Conservation (phyloP, 2,888 invertebrate genomes). For the Bunonema sp. region DNA sequence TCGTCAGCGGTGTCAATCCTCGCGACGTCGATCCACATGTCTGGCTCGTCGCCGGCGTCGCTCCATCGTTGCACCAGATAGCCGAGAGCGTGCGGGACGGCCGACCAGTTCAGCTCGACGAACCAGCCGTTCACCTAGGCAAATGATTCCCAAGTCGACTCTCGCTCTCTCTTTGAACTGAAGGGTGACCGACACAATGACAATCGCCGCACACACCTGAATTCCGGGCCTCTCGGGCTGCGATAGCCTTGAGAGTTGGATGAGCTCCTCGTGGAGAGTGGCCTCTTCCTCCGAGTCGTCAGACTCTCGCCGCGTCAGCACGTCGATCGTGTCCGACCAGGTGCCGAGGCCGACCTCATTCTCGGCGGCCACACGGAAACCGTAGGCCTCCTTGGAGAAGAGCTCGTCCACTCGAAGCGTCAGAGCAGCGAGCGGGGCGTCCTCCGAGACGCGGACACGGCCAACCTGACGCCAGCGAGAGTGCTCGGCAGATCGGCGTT, state of each 20-base stretch:
- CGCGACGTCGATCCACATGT: constrained; percentile 34
- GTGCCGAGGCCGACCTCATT: constrained; percentile 55
- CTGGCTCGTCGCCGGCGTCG: constrained; percentile 5
- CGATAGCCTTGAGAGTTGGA: too few species aligned
- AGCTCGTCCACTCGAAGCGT: constrained; percentile 20
- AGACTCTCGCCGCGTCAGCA: constrained; percentile 17
- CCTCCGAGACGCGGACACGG: too few species aligned
- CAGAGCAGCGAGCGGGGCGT: constrained; percentile 9
- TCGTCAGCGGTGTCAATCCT: constrained; percentile 19
- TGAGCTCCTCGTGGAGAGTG: too few species aligned
- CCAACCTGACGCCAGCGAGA: constrained; percentile 15
- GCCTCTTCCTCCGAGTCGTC: too few species aligned
- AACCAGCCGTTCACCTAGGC: constrained; percentile 14
- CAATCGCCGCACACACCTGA: too few species aligned
- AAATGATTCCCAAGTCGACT: constrained; percentile 9
- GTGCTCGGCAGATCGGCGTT: constrained; percentile 16
- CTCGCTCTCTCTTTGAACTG: too few species aligned
- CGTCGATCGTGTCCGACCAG: constrained; percentile 25
- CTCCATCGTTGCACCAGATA: constrained; percentile 15
- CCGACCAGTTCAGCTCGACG: constrained; percentile 15
- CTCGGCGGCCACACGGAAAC: constrained; percentile 83
- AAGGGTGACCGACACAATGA: too few species aligned
- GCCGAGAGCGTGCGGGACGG: constrained; percentile 6
- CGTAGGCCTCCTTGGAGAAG: constrained; percentile 54
- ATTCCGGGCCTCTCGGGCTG: too few species aligned